Evolutionary conservation across 2,888 invertebrate genomes (phyloP).

Genomic region (Asteroscopus sphinx): DNA sequence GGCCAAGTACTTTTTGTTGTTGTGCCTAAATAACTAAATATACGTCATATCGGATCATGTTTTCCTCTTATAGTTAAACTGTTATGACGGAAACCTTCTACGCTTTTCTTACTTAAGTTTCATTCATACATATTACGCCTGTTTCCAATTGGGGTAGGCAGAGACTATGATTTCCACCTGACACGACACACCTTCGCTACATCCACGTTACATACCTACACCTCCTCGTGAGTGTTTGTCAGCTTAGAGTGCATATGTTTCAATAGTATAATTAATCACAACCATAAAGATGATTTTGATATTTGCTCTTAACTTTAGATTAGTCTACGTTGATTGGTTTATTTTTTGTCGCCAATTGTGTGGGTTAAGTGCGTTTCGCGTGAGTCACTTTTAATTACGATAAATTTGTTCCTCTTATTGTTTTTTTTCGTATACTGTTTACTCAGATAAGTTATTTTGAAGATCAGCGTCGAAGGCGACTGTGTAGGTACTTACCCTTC

Average conservation of each 20-base stretch:
- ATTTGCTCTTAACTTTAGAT: not conserved
- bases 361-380: conserved; percentile 7
- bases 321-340: conserved; percentile 16
- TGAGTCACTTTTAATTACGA: conserved; percentile 19
- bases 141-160: no score
- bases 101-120: no score
- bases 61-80: not conserved
- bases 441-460: conserved; percentile 1
- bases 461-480: not conserved
- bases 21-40: conserved; percentile 17
- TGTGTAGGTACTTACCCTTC: not conserved
- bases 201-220: no score
- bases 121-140: no score
- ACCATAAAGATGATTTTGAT: no score
- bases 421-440: not conserved
- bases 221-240: no score
- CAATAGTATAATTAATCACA: no score
- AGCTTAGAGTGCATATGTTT: no score
- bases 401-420: conserved; percentile 10
- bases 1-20: conserved; percentile 31
- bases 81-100: not conserved
- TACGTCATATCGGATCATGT: conserved; percentile 19
- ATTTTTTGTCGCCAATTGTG: conserved; percentile 27
- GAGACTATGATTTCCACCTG: no score
- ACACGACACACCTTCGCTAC: no score